Conservation (phyloP, 2,797 vertebrate genomes). For the Muraenolepis orangiensis region DNA sequence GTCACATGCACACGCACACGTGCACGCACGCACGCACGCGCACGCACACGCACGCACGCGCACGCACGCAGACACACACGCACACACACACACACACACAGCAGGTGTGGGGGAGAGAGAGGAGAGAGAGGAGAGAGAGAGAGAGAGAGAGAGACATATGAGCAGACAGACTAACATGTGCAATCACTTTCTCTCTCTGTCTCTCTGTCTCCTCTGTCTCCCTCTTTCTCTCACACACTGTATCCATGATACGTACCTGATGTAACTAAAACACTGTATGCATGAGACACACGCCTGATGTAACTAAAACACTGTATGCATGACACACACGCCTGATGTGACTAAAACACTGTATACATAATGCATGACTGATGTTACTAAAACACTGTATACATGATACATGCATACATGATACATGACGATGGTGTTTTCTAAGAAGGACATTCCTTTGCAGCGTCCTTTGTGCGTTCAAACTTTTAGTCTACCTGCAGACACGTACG, state of each 20-base stretch:
- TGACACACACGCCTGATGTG: background rate
- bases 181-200: background rate
- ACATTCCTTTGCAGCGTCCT: background rate
- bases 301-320: background rate
- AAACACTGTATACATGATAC: background rate
- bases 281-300: background rate
- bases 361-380: background rate
- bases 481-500: background rate
- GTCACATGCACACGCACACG: background rate
- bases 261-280: background rate
- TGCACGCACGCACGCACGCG: background rate
- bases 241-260: background rate
- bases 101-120: background rate
- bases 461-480: background rate
- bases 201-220: background rate
- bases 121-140: background rate
- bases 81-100: conserved; percentile 5
- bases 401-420: background rate
- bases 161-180: background rate
- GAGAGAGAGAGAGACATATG: background rate
- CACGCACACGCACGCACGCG: conserved; percentile 19
- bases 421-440: background rate
- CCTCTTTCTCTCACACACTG: background rate
- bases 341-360: background rate
- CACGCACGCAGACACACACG: conserved; percentile 8